Base-by-base conservation (phyloP, 2,113 vertebrate species). In the Gavia stellata region DNA sequence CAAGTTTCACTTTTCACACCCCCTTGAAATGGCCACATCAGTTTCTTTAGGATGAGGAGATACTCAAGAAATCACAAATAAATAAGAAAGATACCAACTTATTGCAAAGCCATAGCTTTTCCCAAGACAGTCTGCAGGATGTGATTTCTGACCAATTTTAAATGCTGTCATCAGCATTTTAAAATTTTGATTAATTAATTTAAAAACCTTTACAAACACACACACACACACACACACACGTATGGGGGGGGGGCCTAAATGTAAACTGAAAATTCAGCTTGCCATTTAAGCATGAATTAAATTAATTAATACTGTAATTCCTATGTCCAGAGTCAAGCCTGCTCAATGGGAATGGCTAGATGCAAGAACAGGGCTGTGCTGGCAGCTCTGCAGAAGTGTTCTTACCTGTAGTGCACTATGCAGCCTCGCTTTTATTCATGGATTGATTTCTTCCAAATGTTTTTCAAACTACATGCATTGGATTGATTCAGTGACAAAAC, bases 141-240 rank as follows among this genome's bases (percentile, higher is more conserved):
- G 63, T 36, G 80, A 93, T 92, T 83, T 95, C 49, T 95, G 88
- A 97, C 96, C 96, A 81, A 96, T 90, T 97, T 96, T 73, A 96
- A 85, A 78, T 50, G 92, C 84, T 81, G 90, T 93, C 38, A 52
- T 40, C 26, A 70, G 75, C 49, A 88, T 86, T 95, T 97, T 38
- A 29, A 71, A 88, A 92, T 55, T 67, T 8, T n/a, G 63, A 73
- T 20, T 3, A 66, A 53, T 29, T 7, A 68, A 38, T 55, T 87
- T 93, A 12, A 88, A 90, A 88, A 70, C 33, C 77, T 91, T 74
- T 56, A 74, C 29, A 86, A 50, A 55, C 33, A 93, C 17, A 68
- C 26, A 36, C 15, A 49, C 8, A 58, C 56, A 58, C 56, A 58
- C 20, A 34, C 5, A 4, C n/a, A n/a, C n/a, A n/a, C n/a, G n/a